Percentiles rank a stretch among this genome's conserved stretches.
Evolutionary conservation across 1,140 invertebrate species (phyloP).

Genomic region (Aphaenogaster ashmeadi): DNA sequence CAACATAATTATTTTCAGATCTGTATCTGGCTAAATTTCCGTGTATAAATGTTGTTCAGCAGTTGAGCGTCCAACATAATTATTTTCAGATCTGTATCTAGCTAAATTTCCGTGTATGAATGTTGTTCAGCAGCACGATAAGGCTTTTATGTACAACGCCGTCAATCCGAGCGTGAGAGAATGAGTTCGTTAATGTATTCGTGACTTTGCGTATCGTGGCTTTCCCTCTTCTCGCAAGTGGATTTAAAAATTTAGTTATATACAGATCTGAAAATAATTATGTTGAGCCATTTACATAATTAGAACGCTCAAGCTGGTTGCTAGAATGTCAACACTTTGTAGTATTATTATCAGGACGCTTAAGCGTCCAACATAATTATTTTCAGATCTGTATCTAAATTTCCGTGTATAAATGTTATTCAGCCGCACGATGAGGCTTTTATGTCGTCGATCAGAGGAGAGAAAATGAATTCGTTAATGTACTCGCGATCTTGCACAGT

Average conservation of each 20-base stretch:
- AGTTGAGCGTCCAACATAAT: not conserved
- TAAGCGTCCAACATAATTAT: too few relatives aligned
- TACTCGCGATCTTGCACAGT: constrained; percentile 20
- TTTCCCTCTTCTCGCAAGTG: constrained; percentile 24
- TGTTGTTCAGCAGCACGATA: not conserved
- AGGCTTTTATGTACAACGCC: not conserved
- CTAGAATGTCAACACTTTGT: too few relatives aligned
- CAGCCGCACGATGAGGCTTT: not conserved
- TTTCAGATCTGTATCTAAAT: too few relatives aligned
- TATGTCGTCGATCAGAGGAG: not conserved
- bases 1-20: too few relatives aligned
- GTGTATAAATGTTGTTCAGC: not conserved
- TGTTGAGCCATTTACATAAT: too few relatives aligned
- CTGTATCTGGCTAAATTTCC: too few relatives aligned
- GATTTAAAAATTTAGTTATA: not conserved
- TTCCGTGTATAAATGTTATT: not conserved
- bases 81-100: too few relatives aligned
- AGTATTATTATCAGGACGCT: too few relatives aligned
- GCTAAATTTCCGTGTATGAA: too few relatives aligned
- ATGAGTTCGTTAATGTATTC: constrained; percentile 29
- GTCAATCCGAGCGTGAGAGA: constrained; percentile 24
- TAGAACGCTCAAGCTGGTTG: too few relatives aligned
- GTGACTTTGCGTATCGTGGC: constrained; percentile 5
- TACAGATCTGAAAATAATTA: too few relatives aligned
- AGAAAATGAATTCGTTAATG: constrained; percentile 39